Conservation (phyloP, 2,888 invertebrate species). For the Sesamia inferens region DNA sequence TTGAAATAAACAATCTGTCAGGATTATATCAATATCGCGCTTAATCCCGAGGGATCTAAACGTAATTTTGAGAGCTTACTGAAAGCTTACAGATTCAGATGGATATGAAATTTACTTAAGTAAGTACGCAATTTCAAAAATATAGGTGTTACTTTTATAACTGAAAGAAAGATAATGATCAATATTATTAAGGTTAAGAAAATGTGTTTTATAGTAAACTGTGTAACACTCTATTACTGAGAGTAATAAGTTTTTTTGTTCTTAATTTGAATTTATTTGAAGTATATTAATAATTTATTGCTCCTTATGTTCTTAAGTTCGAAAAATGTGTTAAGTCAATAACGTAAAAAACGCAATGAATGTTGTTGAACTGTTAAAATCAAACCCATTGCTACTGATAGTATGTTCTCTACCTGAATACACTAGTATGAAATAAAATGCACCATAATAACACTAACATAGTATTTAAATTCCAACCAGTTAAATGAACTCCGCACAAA, state of each 20-base stretch:
- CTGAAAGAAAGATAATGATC: neutral
- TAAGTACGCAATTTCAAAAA: neutral
- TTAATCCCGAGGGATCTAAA: conserved; percentile 50
- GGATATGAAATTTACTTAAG: conserved; percentile 5
- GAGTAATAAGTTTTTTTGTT: too few species aligned
- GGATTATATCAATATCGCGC: conserved; percentile 40
- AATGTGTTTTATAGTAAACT: neutral
- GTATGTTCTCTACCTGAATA: too few species aligned
- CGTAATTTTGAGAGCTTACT: conserved; percentile 57
- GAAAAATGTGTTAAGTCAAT: too few species aligned
- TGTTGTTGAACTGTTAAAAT: too few species aligned
- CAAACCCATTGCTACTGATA: too few species aligned
- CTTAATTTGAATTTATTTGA: too few species aligned
- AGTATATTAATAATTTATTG: too few species aligned
- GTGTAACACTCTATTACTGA: too few species aligned
- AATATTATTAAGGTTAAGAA: neutral
- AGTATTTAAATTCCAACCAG: conserved; percentile 1
- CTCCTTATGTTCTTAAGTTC: too few species aligned
- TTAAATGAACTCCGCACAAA: conserved; percentile 24
- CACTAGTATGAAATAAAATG: neutral
- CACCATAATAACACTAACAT: neutral
- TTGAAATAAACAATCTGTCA: conserved; percentile 35
- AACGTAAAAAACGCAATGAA: too few species aligned
- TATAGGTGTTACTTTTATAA: neutral
- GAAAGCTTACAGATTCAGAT: conserved; percentile 21